Evolutionary conservation across 2,113 vertebrate species (phyloP).

Genomic region (Nyctibius bracteatus): DNA sequence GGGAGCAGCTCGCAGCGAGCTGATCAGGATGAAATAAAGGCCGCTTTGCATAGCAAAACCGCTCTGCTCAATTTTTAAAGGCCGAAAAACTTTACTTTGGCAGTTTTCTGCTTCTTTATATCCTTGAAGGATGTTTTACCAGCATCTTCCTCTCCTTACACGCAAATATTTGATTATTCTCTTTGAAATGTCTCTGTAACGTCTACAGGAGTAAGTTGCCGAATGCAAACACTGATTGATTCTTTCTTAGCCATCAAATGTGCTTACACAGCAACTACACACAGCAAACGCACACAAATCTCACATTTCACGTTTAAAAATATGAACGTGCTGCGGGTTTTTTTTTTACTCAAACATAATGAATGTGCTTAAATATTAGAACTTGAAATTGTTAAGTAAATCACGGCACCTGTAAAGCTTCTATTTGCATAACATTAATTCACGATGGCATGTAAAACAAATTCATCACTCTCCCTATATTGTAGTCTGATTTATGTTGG

Average conservation of each 20-base stretch:
- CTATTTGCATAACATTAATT: constrained; percentile 83
- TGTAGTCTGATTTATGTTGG: constrained; percentile 79
- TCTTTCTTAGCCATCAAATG: constrained; percentile 52
- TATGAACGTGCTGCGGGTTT: constrained; percentile 22
- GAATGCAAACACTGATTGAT: constrained; percentile 47
- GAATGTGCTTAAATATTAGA: constrained; percentile 79
- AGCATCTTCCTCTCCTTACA: neutral
- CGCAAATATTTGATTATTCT: constrained; percentile 53
- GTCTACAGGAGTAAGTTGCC: neutral
- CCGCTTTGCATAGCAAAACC: neutral
- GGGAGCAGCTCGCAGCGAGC: neutral
- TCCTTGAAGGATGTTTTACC: neutral
- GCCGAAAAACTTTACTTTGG: neutral
- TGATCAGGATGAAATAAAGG: neutral
- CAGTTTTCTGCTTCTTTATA: neutral
- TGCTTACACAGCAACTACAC: constrained; percentile 54
- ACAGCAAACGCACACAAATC: constrained; percentile 59
- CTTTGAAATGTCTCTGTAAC: constrained; percentile 55
- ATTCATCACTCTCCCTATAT: constrained; percentile 78
- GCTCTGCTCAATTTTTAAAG: neutral
- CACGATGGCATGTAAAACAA: constrained; percentile 79
- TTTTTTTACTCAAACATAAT: constrained; percentile 64
- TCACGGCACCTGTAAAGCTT: constrained; percentile 77
- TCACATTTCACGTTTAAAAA: constrained; percentile 61
- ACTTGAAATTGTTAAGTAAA: constrained; percentile 82